Evolutionary conservation across 2,797 vertebrate species (phyloP), one percentile per base, ranked within the genome.

Genomic region (Gymnodraco acuticeps): DNA sequence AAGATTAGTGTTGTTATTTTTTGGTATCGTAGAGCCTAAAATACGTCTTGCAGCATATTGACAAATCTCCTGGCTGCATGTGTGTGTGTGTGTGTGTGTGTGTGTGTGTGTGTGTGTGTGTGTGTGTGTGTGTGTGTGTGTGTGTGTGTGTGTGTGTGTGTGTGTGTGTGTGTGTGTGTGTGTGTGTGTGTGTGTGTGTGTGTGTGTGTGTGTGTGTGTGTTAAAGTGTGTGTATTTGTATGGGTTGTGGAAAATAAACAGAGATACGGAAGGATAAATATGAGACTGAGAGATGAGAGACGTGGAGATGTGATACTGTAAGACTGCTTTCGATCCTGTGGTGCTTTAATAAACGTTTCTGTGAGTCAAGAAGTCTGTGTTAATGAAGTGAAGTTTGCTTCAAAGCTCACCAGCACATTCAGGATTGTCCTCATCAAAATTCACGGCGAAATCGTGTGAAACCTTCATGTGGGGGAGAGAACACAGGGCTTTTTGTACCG

Each of bases 341-440:
- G 73, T 61, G 76, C 54, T 72, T 69, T 41, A 70, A 67, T 51
- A 52, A 43, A 60, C 14, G 43, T 65, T 46, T 72, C 14, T 55
- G n/a, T 42, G 41, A 58, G 33, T 65, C 19, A 23, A 31, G 41
- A 7, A 47, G 27, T 56, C 33, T 73, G 38, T 51, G 52, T 42
- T 13, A 19, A 42, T 42, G 42, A 17, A 66, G 23, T 43, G 41
- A 41, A 51, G 20, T 51, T n/a, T 33, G 48, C 33, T 23, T n/a
- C 42, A 43, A 16, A 47, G 17, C 66, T 97, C 95, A 99, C 98
- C 98, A 90, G 98, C 97, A 93, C 98, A 99, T 93, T 99, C 98
- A 5, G 98, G 98, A 81, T 99, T 99, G 92, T 99, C 98, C 93
- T 99, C 98, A 64, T 99, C 98, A 91, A 98, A 99, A 95, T 99